Percentiles rank a stretch among this genome's conserved stretches.
Evolutionary conservation across 2,113 vertebrate genomes (phyloP).

Genomic region (Dasyurus viverrinus): DNA sequence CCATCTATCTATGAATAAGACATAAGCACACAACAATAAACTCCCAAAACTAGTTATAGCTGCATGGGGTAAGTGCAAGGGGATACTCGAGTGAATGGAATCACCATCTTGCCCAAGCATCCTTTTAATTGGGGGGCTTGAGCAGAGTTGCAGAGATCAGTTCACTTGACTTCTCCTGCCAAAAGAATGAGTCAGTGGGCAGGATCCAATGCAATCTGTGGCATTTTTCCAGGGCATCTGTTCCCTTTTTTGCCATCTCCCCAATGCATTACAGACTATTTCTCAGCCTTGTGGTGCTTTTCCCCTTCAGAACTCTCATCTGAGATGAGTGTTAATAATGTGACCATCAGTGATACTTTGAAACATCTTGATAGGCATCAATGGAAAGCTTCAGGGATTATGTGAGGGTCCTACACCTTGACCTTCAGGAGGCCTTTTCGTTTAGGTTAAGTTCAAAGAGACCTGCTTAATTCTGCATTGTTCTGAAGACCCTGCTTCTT

Average conservation of each 20-base stretch:
- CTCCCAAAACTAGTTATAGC: background rate
- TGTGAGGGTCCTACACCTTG: background rate
- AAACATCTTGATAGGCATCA: background rate
- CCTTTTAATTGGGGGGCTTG: accelerated
- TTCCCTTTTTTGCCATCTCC: background rate
- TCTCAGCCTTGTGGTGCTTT: background rate
- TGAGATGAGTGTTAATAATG: background rate
- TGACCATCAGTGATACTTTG: background rate
- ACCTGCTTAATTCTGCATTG: background rate
- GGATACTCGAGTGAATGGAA: too few species aligned
- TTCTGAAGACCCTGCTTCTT: background rate
- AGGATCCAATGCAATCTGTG: background rate
- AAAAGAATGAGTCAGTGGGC: background rate
- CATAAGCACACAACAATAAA: too few species aligned
- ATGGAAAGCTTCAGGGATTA: background rate
- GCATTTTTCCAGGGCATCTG: background rate
- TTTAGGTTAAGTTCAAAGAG: background rate
- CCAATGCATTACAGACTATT: background rate
- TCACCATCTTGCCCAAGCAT: background rate
- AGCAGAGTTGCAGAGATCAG: background rate
- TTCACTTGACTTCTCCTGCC: background rate
- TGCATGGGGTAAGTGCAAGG: background rate
- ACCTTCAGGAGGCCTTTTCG: background rate
- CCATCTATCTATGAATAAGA: background rate
- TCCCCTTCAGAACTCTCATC: background rate